Base-by-base conservation (phyloP, 2,113 vertebrate genomes). In the Nematolebias whitei region DNA sequence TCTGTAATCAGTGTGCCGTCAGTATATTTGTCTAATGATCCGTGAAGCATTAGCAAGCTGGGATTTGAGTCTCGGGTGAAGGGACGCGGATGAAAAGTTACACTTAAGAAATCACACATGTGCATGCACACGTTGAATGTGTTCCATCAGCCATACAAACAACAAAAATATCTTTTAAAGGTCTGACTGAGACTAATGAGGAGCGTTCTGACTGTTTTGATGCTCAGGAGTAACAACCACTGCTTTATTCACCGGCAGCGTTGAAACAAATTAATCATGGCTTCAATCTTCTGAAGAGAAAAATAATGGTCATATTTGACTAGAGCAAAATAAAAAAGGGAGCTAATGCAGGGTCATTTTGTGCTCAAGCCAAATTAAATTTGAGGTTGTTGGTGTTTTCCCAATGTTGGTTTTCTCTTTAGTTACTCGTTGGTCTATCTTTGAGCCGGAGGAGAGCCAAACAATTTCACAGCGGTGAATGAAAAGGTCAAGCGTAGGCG, bases 11-110 rank as follows among this genome's bases (percentile, higher is more conserved):
- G 72, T 45, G 60, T 32, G 24, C 72, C 16, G 44, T 64, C 75
- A 67, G 71, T 87, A 38, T 74, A 69, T 87, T 84, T 77, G 73
- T 85, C 54, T 82, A 87, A 84, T 86, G 86, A 86, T 83, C 78
- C 77, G 59, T 88, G 60, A 68, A 55, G 43, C 75, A 84, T 83
- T 76, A 74, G 80, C 70, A 19, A 70, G 66, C 68, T 62, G 63
- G 50, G 59, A 68, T 78, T 71, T 74, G 57, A 41, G 38, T 80
- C 71, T 76, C 14, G 63, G 57, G 48, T 77, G 72, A 71, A 71
- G 39, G 53, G 39, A 76, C 63, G 55, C 1, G 9, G 48, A 78
- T 39, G 23, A 44, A 62, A 40, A 77, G 82, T 70, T n/a, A 54
- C 61, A 76, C 74, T 66, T 41, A 53, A 63, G 12, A 26, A 57